These are phyloP conservation scores for Rallus crepitans DNA, from an alignment of 2,797 vertebrate genomes.

Conservation along the genomic window DNA sequence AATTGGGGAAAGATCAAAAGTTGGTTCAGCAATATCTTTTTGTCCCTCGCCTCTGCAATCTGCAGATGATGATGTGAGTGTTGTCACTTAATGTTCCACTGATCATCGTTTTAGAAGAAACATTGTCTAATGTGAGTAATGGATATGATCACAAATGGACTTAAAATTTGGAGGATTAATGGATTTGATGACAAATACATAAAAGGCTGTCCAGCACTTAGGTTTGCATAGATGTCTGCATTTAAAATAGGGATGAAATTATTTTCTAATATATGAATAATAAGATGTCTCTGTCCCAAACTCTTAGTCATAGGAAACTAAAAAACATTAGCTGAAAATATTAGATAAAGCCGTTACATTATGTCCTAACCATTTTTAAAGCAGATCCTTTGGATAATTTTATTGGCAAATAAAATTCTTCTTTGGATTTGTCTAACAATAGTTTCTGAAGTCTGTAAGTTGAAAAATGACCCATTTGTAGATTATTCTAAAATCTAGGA, in stretches of 20 bases:
- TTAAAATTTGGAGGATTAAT: slow-evolving; percentile 1
- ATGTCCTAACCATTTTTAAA: slow-evolving; percentile 52
- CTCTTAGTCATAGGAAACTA: slow-evolving; percentile 40
- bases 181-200: slow-evolving; percentile 49
- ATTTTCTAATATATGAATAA: slow-evolving; percentile 65
- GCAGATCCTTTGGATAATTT: slow-evolving; percentile 14
- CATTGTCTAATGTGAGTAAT: background rate
- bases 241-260: slow-evolving; percentile 54
- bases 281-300: slow-evolving; percentile 37
- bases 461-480: slow-evolving; percentile 61
- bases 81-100: slow-evolving; percentile 6
- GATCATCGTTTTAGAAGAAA: slow-evolving; percentile 17
- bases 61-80: background rate
- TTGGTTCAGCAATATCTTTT: background rate
- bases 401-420: slow-evolving; percentile 37
- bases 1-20: background rate
- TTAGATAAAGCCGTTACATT: slow-evolving; percentile 44
- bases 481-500: slow-evolving; percentile 37
- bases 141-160: slow-evolving; percentile 24
- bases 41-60: background rate
- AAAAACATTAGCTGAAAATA: slow-evolving; percentile 31
- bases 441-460: background rate
- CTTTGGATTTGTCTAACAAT: slow-evolving; percentile 20
- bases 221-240: background rate
- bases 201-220: background rate